Base-by-base conservation (phyloP, 2,888 invertebrate genomes). In the Acanthosepion pharaonis region DNA sequence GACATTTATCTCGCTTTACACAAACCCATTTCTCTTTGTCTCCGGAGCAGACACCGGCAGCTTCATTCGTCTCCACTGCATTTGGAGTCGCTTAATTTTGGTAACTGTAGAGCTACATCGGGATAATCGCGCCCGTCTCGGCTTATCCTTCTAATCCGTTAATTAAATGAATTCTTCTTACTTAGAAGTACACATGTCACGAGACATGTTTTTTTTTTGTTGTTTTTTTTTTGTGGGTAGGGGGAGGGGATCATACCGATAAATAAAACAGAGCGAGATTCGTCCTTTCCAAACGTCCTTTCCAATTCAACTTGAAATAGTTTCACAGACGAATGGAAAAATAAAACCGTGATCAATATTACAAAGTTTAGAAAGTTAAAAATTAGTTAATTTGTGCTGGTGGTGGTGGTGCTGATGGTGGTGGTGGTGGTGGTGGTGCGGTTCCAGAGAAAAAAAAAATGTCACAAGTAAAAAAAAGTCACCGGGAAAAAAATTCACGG, bases 1-100 rank as follows among this genome's bases (percentile, higher is more conserved):
- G 78, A 78, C 78, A 78, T 78, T 78, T n/a, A 78, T n/a, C 78
- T 78, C 78, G n/a, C 11, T 78, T 78, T 78, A 78, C 78, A n/a
- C 15, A 78, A 78, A 78, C 78, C n/a, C 78, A 78, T 78, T 78
- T 78, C 78, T 78, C 78, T 78, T 78, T 78, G 78, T 78, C 78
- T 78, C 78, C n/a, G 11, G 15, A 9, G 78, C 78, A 78, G 78
- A 78, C 78, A 78, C 18, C 78, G n/a, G n/a, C 78, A 78, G 78
- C n/a, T 78, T 78, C n/a, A 78, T 78, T 78, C n/a, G 78, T 78
- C 9, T 5, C n/a, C 78, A n/a, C 78, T 33, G 15, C 15, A 11
- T 18, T 8, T 2, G 78, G n/a, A n/a, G 78, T 23, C 78, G n/a
- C n/a, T 78, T 78, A 78, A 78, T n/a, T 33, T 78, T 9, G 78